These are phyloP conservation scores for Lithophane ornitopus DNA, from an alignment of 2,888 invertebrate genomes.

Conservation along the genomic window DNA sequence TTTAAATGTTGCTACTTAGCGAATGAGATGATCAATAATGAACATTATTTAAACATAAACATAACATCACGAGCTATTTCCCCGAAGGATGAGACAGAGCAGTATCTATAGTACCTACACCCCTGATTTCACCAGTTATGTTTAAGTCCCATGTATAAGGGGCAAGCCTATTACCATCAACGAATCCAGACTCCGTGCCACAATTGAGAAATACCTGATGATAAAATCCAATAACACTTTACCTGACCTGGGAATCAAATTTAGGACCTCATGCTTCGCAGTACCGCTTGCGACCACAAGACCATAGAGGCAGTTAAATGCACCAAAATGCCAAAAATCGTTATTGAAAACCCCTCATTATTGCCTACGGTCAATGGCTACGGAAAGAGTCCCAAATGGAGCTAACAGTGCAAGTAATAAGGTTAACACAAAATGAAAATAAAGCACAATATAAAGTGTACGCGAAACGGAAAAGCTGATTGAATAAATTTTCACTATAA, in stretches of 20 bases:
- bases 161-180: neutral
- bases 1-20: neutral
- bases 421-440: slow-evolving; percentile 31
- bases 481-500: slow-evolving; percentile 58
- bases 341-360: neutral
- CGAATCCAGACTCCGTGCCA: neutral
- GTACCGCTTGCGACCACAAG: too few species aligned
- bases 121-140: neutral
- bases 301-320: too few species aligned
- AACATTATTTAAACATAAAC: neutral
- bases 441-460: slow-evolving; percentile 19
- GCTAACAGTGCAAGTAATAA: slow-evolving; percentile 38
- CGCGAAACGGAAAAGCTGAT: slow-evolving; percentile 49
- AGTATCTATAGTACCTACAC: neutral
- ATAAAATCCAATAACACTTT: too few species aligned
- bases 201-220: too few species aligned
- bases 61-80: neutral
- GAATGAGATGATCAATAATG: neutral
- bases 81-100: neutral
- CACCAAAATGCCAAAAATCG: neutral
- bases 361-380: neutral
- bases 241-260: too few species aligned
- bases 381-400: neutral
- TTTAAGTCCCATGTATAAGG: neutral
- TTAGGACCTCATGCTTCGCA: too few species aligned